phyloP scores from a whole-genome alignment of 2,797 vertebrate genomes.

The Rhodeus uyekii region DNA sequence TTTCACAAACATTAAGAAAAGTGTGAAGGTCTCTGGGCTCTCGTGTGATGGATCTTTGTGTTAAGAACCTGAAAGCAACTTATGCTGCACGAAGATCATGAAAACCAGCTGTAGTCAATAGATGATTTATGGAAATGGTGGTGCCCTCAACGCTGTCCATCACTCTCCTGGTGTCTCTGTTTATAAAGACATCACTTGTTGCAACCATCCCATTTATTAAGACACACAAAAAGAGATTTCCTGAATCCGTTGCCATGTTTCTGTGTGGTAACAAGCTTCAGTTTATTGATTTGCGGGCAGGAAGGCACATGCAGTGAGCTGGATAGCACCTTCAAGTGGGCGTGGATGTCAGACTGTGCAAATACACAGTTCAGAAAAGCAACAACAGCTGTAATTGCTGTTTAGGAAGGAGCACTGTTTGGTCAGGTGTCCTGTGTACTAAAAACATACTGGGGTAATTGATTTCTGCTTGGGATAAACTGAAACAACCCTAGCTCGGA shows the following conservation, averaged over 20 bases:
- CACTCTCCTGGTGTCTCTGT: constrained; percentile 4
- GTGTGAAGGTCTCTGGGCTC: background rate
- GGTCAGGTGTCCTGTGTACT: constrained; percentile 57
- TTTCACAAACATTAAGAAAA: constrained; percentile 17
- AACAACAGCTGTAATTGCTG: constrained; percentile 50
- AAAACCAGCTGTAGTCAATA: constrained; percentile 25
- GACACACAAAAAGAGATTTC: background rate
- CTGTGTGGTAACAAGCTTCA: constrained; percentile 44
- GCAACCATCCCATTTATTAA: background rate
- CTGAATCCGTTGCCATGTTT: constrained; percentile 42
- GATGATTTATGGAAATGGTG: background rate
- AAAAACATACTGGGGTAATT: constrained; percentile 61
- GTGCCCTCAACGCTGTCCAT: constrained; percentile 9
- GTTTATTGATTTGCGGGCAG: constrained; percentile 62
- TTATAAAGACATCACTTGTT: constrained; percentile 21
- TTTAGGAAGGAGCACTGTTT: constrained; percentile 50
- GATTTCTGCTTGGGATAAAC: constrained; percentile 34
- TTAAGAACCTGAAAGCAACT: constrained; percentile 15
- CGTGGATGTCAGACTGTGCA: constrained; percentile 49
- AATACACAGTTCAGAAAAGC: constrained; percentile 62
- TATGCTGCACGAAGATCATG: constrained; percentile 11
- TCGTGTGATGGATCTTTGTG: background rate
- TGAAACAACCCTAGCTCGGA: constrained; percentile 20
- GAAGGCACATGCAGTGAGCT: constrained; percentile 28
- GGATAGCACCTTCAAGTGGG: constrained; percentile 33